Evolutionary conservation across 2,888 invertebrate genomes (phyloP), one percentile per base, ranked within the genome.

Genomic region (Diarsia dahlii): DNA sequence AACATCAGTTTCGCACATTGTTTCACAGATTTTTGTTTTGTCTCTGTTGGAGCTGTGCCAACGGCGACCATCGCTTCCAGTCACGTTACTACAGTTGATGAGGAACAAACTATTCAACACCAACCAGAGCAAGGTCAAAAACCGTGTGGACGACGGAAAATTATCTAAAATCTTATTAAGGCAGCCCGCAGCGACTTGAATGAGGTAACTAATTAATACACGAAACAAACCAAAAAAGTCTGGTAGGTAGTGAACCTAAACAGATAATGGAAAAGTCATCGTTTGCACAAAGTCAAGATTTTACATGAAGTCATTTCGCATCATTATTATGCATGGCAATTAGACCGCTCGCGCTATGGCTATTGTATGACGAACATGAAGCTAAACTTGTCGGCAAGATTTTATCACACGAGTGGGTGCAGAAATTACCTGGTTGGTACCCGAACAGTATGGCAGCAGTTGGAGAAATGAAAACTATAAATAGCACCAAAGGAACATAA

Each of bases 1-100:
- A 83, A 82, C 89, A 89, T 89, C 89, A 89, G 89, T 89, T 89
- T 89, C 89, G 88, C 91, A 84, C 89, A 89, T 89, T 90, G 90
- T 90, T 91, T 90, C 87, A 86, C 70, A 86, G 87, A 92, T 92
- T 92, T 93, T 90, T 91, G 91, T 92, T 91, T 89, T 91, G 91
- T 88, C 91, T 89, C 88, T 87, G 87, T 92, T 95, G 95, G 95
- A 92, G 68, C 71, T 46, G 79, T 82, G 94, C 95, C 95, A 95
- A 91, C 88, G 88, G 81, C 88, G 86, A 81, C 89, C 88, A 89
- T 89, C 90, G 85, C 90, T 90, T 84, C 88, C 87, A 88, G 86
- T 89, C 89, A 89, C 90, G 88, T 89, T 88, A 86, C 87, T 90
- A 90, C 84, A 88, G 89, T 90, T 91, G 90, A 93, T 86, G 92